Conservation (phyloP, 1,140 invertebrate species). For the Mercenaria mercenaria region DNA sequence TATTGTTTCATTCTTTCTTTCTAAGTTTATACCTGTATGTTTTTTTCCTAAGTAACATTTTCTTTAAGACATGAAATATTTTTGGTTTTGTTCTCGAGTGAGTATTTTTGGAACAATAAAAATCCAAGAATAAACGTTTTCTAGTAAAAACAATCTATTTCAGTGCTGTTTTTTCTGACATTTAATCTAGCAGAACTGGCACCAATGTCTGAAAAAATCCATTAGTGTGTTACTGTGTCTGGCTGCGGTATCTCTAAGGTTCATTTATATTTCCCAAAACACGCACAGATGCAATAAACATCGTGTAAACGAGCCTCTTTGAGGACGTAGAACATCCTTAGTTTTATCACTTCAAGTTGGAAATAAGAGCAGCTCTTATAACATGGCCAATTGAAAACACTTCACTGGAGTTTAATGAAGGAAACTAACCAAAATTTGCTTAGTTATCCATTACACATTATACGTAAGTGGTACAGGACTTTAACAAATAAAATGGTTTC, state of each 20-base stretch:
- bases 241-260: neutral
- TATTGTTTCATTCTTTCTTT: too few species aligned
- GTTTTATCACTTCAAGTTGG: too few species aligned
- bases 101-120: neutral
- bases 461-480: too few species aligned
- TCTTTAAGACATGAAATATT: too few species aligned
- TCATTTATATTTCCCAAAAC: neutral
- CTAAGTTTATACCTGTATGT: too few species aligned
- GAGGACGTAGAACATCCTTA: neutral
- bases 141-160: neutral
- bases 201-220: neutral
- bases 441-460: neutral
- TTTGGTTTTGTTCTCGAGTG: too few species aligned
- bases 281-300: neutral
- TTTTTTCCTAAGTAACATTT: too few species aligned
- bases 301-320: neutral
- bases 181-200: neutral
- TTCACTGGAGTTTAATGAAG: neutral
- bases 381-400: neutral
- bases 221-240: neutral
- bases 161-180: neutral
- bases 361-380: neutral
- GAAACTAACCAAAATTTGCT: neutral
- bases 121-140: neutral
- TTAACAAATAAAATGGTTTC: too few species aligned